Base-by-base conservation (phyloP, 2,797 vertebrate species). In the Gorsachius magnificus region DNA sequence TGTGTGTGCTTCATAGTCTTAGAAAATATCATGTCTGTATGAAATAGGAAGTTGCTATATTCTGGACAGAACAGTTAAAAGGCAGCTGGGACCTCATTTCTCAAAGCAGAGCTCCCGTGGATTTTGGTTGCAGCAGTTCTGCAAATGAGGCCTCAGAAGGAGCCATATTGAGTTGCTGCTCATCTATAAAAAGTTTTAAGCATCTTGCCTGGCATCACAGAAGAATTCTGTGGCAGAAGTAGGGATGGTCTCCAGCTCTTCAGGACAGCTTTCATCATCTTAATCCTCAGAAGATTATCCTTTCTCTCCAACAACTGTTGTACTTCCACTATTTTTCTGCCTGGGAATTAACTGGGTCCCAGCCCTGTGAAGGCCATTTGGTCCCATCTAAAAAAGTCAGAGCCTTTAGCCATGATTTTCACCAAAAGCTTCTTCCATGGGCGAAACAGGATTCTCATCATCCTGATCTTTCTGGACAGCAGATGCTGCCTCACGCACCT, bases 381-480 rank as follows among this genome's bases (percentile, higher is more conserved):
- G 29, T 81, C 72, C 86, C 68, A 83, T 33, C 41, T 87, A 15
- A 91, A 93, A 83, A 64, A 46, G 21, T 35, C 25, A 2, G 19
- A n/a, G 29, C 76, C n/a, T 85, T 79, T 60, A 33, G n/a, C 25
- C n/a, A 64, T 56, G 48, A 56, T 93, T 96, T 79, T 92, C 50
- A 19, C 18, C 45, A 87, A 57, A 77, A 66, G 10, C 50, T 91
- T 86, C 61, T 96, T 85, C 87, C 86, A n/a, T 18, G 54, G 61
- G 45, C 95, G 78, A 93, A 90, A 87, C 8, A 66, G 38, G 80
- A 91, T 86, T 92, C 76, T 86, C 43, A 22, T 88, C 76, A 88
- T 63, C 38, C 31, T 95, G 82, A 95, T 96, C 82, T 51, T 83
- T 91, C 83, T 71, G 77, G 91, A 86, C 72, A 91, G 91, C 78